Conservation (phyloP, 2,113 vertebrate species). For the Cryptomyrus ogoouensis region DNA sequence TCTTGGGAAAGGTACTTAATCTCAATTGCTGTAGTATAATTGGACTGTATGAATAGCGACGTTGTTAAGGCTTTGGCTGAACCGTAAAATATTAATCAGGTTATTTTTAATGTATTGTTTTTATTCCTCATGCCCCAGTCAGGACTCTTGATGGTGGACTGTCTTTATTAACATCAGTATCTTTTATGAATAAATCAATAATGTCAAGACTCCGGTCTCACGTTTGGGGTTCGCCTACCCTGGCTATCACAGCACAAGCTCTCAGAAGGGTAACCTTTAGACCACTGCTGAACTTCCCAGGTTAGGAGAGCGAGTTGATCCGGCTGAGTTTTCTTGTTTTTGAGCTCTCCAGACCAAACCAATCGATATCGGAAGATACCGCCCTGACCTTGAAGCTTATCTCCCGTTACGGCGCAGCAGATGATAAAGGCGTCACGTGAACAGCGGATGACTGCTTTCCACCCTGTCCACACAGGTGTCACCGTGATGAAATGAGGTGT, state of each 20-base stretch:
- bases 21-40: not conserved
- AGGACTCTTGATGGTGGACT: not conserved
- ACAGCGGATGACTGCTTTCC: not conserved
- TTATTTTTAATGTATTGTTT: not conserved
- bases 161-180: not conserved
- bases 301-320: not conserved
- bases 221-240: not conserved
- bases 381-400: not conserved
- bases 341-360: not conserved
- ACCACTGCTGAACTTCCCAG: not conserved
- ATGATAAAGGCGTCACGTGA: not conserved
- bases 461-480: not conserved
- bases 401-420: not conserved
- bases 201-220: not conserved
- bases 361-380: not conserved
- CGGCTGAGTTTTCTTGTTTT: not conserved
- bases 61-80: not conserved
- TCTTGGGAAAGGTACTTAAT: not conserved
- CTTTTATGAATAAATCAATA: not conserved
- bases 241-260: not conserved
- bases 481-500: not conserved
- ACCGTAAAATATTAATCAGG: not conserved
- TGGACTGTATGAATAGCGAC: not conserved
- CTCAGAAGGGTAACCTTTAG: not conserved
- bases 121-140: not conserved